Conservation (phyloP, 2,888 invertebrate genomes). For the Marronus borbonicus region DNA sequence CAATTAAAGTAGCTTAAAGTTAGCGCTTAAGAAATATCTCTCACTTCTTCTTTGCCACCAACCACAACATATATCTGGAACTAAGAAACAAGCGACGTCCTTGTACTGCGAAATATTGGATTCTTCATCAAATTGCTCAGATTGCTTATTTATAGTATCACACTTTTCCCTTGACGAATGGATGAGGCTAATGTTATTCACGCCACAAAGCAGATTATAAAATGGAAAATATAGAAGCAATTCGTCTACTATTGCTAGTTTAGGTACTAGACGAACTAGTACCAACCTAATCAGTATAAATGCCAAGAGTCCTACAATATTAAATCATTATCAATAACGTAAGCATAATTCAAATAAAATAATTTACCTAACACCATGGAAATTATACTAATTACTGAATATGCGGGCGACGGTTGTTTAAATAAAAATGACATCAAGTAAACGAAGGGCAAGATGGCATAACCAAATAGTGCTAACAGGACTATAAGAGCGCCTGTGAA, state of each 20-base stretch:
- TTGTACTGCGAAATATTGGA: neutral
- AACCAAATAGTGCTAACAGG: slow-evolving; percentile 80
- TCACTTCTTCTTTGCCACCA: neutral
- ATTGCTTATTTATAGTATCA: neutral
- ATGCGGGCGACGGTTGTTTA: slow-evolving; percentile 82
- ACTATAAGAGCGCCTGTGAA: slow-evolving; percentile 74
- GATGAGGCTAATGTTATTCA: neutral
- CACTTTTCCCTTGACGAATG: neutral
- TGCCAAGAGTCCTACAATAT: neutral
- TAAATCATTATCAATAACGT: neutral
- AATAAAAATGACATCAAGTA: slow-evolving; percentile 81
- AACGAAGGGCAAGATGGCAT: slow-evolving; percentile 80
- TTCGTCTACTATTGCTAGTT: neutral
- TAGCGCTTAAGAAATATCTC: too few species aligned
- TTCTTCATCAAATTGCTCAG: neutral
- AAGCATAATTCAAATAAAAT: neutral
- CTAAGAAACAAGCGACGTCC: neutral
- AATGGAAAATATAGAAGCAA: neutral
- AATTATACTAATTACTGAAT: slow-evolving; percentile 78
- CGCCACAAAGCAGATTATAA: neutral
- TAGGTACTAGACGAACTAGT: neutral
- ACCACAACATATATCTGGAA: neutral
- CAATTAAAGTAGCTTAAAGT: too few species aligned
- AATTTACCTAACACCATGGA: neutral
- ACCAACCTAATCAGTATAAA: neutral